Percentiles rank a stretch among this genome's conserved stretches.
These are phyloP conservation scores for Apostichopus japonicus DNA, from an alignment of 35 echinoderm and acorn worm genomes.

Conservation along the genomic window DNA sequence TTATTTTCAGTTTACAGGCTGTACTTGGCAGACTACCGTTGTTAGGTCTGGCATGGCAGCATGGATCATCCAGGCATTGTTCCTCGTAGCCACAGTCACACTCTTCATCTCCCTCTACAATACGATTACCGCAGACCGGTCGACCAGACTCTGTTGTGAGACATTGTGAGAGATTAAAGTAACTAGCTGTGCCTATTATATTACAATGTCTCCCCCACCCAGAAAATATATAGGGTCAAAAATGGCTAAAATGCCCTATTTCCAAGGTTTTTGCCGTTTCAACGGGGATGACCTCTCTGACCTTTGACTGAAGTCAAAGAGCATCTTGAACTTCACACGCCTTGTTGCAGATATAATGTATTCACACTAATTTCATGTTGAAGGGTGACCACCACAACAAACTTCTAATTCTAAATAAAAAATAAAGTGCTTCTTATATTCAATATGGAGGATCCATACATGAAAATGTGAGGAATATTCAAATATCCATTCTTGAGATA, in stretches of 20 bases:
- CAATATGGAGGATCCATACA: background rate
- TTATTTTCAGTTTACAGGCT: conserved; percentile 53
- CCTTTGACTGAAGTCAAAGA: background rate
- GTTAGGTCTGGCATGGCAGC: conserved; percentile 38
- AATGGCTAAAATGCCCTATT: background rate
- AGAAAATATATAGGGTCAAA: background rate
- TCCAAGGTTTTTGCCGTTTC: background rate
- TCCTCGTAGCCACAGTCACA: conserved; percentile 97
- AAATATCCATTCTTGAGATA: background rate
- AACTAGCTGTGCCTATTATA: background rate
- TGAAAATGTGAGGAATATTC: background rate
- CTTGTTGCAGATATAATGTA: background rate
- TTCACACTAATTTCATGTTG: background rate
- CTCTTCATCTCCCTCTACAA: conserved; percentile 80
- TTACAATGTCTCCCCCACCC: background rate
- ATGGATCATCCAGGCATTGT: conserved; percentile 74
- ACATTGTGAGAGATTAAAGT: background rate
- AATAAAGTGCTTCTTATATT: background rate
- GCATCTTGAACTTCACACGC: background rate
- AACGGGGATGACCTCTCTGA: background rate
- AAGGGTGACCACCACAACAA: background rate
- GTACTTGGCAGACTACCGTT: background rate
- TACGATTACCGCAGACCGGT: conserved; percentile 91
- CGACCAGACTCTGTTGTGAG: conserved; percentile 56
- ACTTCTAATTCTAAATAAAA: background rate